These are phyloP conservation scores for Trichonephila clavata DNA, from an alignment of 1,140 invertebrate genomes.

Conservation along the genomic window DNA sequence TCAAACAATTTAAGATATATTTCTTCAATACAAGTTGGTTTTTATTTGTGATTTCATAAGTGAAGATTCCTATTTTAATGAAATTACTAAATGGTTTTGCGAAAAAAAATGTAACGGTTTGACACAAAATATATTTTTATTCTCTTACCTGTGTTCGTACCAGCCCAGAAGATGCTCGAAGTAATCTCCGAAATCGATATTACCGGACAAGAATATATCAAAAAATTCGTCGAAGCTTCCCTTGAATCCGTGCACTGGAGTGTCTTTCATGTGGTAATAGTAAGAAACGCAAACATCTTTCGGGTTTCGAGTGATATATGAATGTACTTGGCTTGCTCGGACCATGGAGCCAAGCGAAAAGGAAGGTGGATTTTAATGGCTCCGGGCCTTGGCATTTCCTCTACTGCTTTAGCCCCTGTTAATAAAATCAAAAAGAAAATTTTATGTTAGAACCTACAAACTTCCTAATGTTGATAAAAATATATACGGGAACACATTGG, in stretches of 20 bases:
- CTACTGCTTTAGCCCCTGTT: conserved; percentile 38
- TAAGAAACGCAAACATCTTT: conserved; percentile 78
- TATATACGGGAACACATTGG: too few species aligned
- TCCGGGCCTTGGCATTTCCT: conserved; percentile 42
- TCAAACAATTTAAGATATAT: too few species aligned
- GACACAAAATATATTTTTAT: neutral
- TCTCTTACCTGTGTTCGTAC: conserved; percentile 79
- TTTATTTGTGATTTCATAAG: too few species aligned
- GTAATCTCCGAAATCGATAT: conserved; percentile 80
- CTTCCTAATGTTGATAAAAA: too few species aligned
- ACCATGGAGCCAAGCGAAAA: conserved; percentile 82
- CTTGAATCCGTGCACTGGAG: conserved; percentile 64
- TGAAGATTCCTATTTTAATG: too few species aligned
- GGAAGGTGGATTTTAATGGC: conserved; percentile 83
- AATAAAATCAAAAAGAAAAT: neutral
- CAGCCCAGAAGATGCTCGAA: conserved; percentile 80
- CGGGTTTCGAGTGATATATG: conserved; percentile 77
- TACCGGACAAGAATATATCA: conserved; percentile 79
- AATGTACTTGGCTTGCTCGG: conserved; percentile 82
- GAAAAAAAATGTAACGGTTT: too few species aligned
- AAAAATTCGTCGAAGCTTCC: conserved; percentile 80
- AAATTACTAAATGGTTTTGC: too few species aligned
- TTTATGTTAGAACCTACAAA: neutral
- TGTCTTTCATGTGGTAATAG: conserved; percentile 76
- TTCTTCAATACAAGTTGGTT: too few species aligned